Evolutionary conservation across 2,797 vertebrate species (phyloP).

Genomic region (Pseudomugil gertrudae): DNA sequence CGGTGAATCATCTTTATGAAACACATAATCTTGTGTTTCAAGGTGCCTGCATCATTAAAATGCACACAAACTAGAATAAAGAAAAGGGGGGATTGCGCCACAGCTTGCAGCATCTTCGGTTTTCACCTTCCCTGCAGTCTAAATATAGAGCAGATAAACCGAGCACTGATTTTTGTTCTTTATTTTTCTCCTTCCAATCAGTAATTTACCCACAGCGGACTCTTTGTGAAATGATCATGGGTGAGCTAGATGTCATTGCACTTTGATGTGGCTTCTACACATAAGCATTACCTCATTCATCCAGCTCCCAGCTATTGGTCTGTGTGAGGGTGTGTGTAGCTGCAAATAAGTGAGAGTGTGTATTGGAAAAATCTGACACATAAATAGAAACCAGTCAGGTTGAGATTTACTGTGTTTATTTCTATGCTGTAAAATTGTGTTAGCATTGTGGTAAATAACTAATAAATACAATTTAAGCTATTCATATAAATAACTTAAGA

Average conservation of each 20-base stretch:
- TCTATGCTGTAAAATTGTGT: not conserved
- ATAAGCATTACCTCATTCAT: constrained; percentile 76
- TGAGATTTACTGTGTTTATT: not conserved
- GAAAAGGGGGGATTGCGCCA: constrained; percentile 41
- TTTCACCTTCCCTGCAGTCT: constrained; percentile 47
- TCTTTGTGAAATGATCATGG: constrained; percentile 40
- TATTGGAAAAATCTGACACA: constrained; percentile 14
- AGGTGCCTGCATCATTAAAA: constrained; percentile 58
- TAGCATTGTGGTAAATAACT: not conserved
- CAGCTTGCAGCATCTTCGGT: constrained; percentile 47
- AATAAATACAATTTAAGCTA: not conserved
- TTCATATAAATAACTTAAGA: not conserved
- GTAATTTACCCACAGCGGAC: not conserved
- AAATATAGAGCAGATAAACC: constrained; percentile 43
- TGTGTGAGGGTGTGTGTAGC: constrained; percentile 44
- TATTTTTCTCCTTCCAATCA: constrained; percentile 13
- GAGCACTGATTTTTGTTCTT: constrained; percentile 17
- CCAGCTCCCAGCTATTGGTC: constrained; percentile 52
- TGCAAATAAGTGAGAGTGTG: constrained; percentile 35
- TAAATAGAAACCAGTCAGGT: constrained; percentile 10
- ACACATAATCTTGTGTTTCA: constrained; percentile 33
- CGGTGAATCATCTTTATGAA: constrained; percentile 36
- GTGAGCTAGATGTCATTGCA: constrained; percentile 43
- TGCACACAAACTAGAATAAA: constrained; percentile 21
- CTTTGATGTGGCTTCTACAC: constrained; percentile 59